phyloP scores from a whole-genome alignment of 1,140 invertebrate species.

The Drosophila nasuta region DNA sequence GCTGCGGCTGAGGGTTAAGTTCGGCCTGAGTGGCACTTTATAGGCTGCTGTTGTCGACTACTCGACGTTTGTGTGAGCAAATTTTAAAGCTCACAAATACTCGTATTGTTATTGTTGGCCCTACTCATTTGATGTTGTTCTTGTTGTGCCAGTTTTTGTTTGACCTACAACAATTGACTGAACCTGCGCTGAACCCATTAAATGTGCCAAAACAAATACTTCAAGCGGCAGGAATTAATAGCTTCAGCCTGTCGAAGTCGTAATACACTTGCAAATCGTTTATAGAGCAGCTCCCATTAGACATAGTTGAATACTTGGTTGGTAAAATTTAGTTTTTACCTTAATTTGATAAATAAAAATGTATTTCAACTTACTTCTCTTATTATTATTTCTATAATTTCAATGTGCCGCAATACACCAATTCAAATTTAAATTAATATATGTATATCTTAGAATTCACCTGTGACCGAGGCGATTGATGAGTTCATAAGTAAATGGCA shows the following conservation, averaged over 20 bases:
- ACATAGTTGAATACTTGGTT: too few relatives aligned
- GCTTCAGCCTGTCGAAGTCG: background rate
- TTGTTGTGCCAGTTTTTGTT: constrained; percentile 72
- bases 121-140: constrained; percentile 24
- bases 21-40: constrained; percentile 65
- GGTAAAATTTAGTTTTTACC: too few relatives aligned
- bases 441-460: too few relatives aligned
- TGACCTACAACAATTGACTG: constrained; percentile 73
- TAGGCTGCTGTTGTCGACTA: constrained; percentile 65
- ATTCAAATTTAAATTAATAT: too few relatives aligned
- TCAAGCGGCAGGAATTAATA: background rate
- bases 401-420: too few relatives aligned
- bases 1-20: constrained; percentile 50
- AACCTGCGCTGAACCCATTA: constrained; percentile 57
- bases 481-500: constrained; percentile 59
- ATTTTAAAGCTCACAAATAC: constrained; percentile 78
- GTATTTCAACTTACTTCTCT: too few relatives aligned
- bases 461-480: constrained; percentile 29
- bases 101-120: constrained; percentile 40
- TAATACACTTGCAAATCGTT: background rate
- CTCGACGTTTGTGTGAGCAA: constrained; percentile 74
- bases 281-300: background rate
- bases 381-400: too few relatives aligned
- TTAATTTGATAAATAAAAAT: too few relatives aligned
- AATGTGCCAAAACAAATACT: constrained; percentile 40